Evolutionary conservation across 2,888 invertebrate species (phyloP).

Genomic region (Clusia tigrina): DNA sequence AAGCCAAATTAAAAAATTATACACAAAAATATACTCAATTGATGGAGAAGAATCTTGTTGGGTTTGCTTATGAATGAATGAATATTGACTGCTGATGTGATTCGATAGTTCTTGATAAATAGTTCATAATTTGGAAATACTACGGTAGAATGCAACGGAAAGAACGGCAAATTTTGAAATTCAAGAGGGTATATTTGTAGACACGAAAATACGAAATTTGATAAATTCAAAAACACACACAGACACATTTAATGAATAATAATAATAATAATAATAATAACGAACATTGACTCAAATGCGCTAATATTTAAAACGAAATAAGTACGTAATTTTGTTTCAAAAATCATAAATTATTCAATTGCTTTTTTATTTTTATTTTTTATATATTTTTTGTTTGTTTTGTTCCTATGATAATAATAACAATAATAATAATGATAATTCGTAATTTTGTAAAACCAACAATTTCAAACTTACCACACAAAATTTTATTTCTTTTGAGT

Average conservation of each 20-base stretch:
- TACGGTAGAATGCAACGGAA: constrained; percentile 20
- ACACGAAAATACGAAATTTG: constrained; percentile 6
- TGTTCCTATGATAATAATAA: constrained; percentile 22
- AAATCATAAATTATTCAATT: constrained; percentile 35
- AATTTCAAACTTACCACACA: constrained; percentile 65
- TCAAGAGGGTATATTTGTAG: neutral
- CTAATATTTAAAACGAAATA: constrained; percentile 43
- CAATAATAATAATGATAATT: constrained; percentile 28
- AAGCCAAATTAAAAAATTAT: neutral
- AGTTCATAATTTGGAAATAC: constrained; percentile 17
- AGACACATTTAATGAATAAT: constrained; percentile 1
- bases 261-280: constrained; percentile 26
- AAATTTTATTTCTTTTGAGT: constrained; percentile 57
- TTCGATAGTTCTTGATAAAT: constrained; percentile 15
- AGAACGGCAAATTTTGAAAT: constrained; percentile 21
- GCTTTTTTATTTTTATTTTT: constrained; percentile 28
- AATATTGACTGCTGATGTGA: constrained; percentile 16
- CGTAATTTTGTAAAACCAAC: constrained; percentile 44
- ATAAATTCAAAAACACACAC: constrained; percentile 17
- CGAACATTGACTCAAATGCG: constrained; percentile 25
- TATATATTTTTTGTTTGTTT: constrained; percentile 29
- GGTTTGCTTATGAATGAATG: too few species aligned
- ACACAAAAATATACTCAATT: neutral
- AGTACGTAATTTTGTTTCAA: constrained; percentile 42
- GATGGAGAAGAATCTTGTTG: neutral